phyloP scores from a whole-genome alignment of 2,797 vertebrate genomes.

The Leptatherina wallacei region DNA sequence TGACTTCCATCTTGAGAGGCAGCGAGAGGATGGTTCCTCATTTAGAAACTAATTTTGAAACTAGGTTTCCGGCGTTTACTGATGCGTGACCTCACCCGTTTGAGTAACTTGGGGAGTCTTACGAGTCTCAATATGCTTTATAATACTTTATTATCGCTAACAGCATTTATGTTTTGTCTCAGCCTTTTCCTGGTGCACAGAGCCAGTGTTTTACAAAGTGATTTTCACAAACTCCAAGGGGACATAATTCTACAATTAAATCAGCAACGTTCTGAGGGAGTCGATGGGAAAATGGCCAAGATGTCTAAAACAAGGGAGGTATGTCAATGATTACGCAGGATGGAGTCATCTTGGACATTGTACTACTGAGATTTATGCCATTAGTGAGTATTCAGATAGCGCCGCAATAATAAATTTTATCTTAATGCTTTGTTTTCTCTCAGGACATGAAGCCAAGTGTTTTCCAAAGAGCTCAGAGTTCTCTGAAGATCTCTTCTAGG shows the following conservation, averaged over 20 bases:
- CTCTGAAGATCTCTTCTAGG: constrained; percentile 59
- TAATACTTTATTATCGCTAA: constrained; percentile 62
- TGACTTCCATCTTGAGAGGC: constrained; percentile 67
- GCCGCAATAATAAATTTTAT: constrained; percentile 67
- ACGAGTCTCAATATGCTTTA: constrained; percentile 54
- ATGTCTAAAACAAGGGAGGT: constrained; percentile 76
- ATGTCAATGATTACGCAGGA: constrained; percentile 75
- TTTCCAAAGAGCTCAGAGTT: constrained; percentile 65
- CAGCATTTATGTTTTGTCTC: constrained; percentile 68
- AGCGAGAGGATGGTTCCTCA: constrained; percentile 66
- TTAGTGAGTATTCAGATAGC: constrained; percentile 66
- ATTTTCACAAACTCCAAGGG: constrained; percentile 71
- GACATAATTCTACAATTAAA: constrained; percentile 74
- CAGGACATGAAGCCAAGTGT: constrained; percentile 65
- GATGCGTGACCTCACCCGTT: constrained; percentile 60
- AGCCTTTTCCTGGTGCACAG: constrained; percentile 71
- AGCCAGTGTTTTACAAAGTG: constrained; percentile 71
- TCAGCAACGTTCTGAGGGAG: constrained; percentile 69
- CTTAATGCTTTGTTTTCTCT: constrained; percentile 74
- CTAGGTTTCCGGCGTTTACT: constrained; percentile 64
- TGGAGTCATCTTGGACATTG: constrained; percentile 77
- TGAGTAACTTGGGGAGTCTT: constrained; percentile 59
- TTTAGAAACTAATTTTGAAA: constrained; percentile 71
- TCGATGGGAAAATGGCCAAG: constrained; percentile 70
- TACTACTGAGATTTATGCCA: constrained; percentile 72